phyloP scores from a whole-genome alignment of 2,113 vertebrate genomes.

The Amazona vittata region DNA sequence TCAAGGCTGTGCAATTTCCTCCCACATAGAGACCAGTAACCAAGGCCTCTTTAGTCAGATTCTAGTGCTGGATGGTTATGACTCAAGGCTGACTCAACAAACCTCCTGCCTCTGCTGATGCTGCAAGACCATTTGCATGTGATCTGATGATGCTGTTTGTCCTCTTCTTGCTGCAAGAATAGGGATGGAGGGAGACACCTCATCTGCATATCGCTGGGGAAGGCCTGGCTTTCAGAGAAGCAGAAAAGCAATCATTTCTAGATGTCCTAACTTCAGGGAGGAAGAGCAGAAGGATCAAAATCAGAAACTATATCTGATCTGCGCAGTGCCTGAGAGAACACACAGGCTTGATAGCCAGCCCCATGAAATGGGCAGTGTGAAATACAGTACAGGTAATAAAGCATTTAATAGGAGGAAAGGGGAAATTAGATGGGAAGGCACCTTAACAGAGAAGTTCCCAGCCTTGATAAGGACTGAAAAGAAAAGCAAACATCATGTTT shows the following conservation, averaged over 20 bases:
- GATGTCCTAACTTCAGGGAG: not conserved
- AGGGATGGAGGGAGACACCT: not conserved
- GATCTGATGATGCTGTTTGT: not conserved
- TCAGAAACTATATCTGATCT: not conserved
- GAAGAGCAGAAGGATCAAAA: not conserved
- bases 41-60: not conserved
- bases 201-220: not conserved
- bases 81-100: not conserved
- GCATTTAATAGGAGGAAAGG: not conserved
- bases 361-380: not conserved
- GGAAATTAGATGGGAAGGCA: not conserved
- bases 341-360: not conserved
- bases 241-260: not conserved
- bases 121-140: not conserved
- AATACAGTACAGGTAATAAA: not conserved
- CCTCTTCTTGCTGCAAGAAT: not conserved
- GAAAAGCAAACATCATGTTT: not conserved
- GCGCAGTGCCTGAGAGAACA: not conserved
- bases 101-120: not conserved
- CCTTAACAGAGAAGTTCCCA: not conserved
- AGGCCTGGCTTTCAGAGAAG: not conserved
- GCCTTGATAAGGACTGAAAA: not conserved
- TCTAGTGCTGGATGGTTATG: not conserved
- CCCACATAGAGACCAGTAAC: not conserved
- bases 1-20: not conserved